Base-by-base conservation (phyloP, 2,888 invertebrate species). In the Autographa gamma region DNA sequence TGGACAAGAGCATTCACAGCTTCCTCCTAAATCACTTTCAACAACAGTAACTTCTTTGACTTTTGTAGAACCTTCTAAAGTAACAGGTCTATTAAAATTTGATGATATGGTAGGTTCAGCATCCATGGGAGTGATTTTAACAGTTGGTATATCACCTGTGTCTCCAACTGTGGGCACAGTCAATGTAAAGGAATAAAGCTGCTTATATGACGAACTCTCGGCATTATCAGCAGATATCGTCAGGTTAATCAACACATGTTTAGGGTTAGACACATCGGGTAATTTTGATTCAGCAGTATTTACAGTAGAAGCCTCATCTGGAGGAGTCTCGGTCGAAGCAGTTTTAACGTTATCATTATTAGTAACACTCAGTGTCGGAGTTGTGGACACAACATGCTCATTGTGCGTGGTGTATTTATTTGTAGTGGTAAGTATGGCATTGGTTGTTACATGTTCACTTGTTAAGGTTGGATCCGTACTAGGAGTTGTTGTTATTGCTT, bases 101-200 rank as follows among this genome's bases (percentile, higher is more conserved):
- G 93, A 92, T 8, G 95, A 90, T 67, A 88, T 83, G 2, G 95
- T 95, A 25, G 95, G 93, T 76, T 92, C 91, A 66, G 86, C 81
- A 66, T 94, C 93, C 80, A 95, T 91, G 31, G 96, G 96, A 63
- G 95, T 96, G 74, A 97, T 96, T 92, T 96, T 96, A 76, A 97
- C 93, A 71, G 94, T 95, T 69, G 97, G 96, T 66, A 96, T 91
- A 84, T 95, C 93, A 85, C 93, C 94, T 34, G 90, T 85, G 85
- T 96, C 94, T 48, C 96, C 96, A 82, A 96, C 95, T 66, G 97
- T 97, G 13, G 98, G 98, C 69, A 98, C 97, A 75, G 97, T 97
- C 73, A 98, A 97, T 85, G 98, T 98, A 82, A 98, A 94, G 52
- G 98, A 97, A 93, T 98, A 98, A 77, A 98, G 96, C 62, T 97